Base-by-base conservation (phyloP, 2,113 vertebrate genomes). In the Osmerus mordax region DNA sequence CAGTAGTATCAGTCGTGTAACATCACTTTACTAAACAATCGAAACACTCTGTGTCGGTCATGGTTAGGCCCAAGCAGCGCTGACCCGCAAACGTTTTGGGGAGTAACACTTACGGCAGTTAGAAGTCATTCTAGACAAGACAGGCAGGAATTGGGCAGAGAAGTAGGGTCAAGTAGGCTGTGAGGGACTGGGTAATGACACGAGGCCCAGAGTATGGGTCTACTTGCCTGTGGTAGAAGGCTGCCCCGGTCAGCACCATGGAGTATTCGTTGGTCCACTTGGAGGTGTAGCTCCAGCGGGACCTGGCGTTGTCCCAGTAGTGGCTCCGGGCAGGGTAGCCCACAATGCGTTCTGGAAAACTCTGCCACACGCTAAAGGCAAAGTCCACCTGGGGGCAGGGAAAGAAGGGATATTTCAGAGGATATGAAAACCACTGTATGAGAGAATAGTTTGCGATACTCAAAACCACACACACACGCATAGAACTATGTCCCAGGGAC, bases 221-320 rank as follows among this genome's bases (percentile, higher is more conserved):
- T 47, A 47, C 41, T 69, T 85, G 90, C 92, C 91, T 92, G 91
- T 93, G 92, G 83, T 92, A 92, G 83, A 93, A 93, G 3, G 92
- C 90, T 1, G 92, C 92, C 53, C 92, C 92, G 7, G 92, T 93
- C 0, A 93, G 90, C 65, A 93, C 92, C 92, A 93, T 93, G 68
- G 92, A 93, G 87, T 92, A 93, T 60, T 93, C 91, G 19, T 93
- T 93, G 69, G 92, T 93, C 92, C 92, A 93, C 75, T 93, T 93
- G 55, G 92, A 93, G 5, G 92, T 93, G 87, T 93, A 93, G 63
- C 91, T 90, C 92, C 92, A 93, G 56, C 90, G 87, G 9, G 86
- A 87, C 56, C 90, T 86, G 75, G 86, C 81, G 9, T 74, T 71
- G 54, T 93, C 92, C 92, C 92, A 93, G 88, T 93, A 93, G 86